These are phyloP conservation scores for Pithys albifrons DNA, from an alignment of 2,113 vertebrate genomes.

Conservation along the genomic window DNA sequence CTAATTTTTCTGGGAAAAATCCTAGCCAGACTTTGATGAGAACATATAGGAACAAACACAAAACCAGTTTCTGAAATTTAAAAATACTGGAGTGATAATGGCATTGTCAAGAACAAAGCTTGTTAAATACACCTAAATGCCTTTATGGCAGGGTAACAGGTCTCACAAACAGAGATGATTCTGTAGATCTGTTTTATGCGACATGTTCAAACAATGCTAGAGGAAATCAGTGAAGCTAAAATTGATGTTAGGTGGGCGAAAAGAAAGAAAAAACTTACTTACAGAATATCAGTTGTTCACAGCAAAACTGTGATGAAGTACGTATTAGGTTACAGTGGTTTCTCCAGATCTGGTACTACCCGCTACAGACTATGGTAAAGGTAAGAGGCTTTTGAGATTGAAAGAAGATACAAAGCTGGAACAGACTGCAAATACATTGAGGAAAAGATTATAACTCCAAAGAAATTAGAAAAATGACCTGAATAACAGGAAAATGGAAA, in stretches of 20 bases:
- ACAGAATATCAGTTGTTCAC: neutral
- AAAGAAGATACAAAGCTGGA: neutral
- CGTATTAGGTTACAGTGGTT: neutral
- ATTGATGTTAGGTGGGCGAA: neutral
- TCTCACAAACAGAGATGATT: neutral
- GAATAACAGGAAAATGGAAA: neutral
- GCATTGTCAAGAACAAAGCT: neutral
- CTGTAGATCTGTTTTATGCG: neutral
- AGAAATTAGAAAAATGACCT: neutral
- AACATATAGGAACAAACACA: neutral
- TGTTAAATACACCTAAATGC: neutral
- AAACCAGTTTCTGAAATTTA: neutral
- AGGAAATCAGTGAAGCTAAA: neutral
- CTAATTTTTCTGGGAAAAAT: neutral
- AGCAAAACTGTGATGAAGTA: neutral
- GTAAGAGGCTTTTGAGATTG: neutral
- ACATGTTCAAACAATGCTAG: neutral
- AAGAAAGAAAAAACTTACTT: neutral
- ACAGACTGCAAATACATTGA: neutral
- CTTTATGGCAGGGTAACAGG: neutral
- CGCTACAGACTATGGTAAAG: neutral
- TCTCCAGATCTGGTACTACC: neutral
- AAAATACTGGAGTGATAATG: neutral
- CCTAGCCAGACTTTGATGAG: neutral
- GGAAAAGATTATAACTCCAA: neutral